These are phyloP conservation scores for Engystomops pustulosus DNA, from an alignment of 2,113 vertebrate genomes.

Conservation along the genomic window DNA sequence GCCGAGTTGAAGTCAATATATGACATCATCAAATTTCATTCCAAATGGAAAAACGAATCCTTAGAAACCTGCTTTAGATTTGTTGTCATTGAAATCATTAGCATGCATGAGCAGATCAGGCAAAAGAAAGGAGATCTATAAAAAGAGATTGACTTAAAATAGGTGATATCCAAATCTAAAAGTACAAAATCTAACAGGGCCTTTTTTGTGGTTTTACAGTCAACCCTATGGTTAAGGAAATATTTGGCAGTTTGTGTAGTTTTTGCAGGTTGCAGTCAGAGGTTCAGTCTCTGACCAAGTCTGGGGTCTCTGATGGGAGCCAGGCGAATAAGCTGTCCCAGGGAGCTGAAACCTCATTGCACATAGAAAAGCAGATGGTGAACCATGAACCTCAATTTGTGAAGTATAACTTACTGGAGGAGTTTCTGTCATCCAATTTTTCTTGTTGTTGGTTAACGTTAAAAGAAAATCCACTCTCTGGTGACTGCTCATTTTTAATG, in stretches of 20 bases:
- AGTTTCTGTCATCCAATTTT: background rate
- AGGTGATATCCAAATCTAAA: background rate
- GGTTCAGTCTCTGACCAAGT: conserved; percentile 1
- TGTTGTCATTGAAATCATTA: conserved; percentile 49
- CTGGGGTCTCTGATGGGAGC: conserved; percentile 4
- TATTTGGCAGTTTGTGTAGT: conserved; percentile 25
- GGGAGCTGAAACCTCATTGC: conserved; percentile 16
- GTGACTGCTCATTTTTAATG: background rate
- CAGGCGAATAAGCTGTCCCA: background rate
- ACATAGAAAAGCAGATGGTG: conserved; percentile 2
- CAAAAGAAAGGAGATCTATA: conserved; percentile 22
- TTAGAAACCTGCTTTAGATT: conserved; percentile 32
- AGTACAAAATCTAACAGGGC: background rate
- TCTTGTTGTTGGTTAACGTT: background rate
- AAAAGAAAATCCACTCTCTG: conserved; percentile 1
- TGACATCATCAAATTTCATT: conserved; percentile 33
- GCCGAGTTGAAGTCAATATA: conserved; percentile 28
- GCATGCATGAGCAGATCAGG: background rate
- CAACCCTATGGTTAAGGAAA: background rate
- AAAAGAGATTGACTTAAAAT: conserved; percentile 1
- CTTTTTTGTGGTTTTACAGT: conserved; percentile 27
- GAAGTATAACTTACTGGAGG: conserved; percentile 6
- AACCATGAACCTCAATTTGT: conserved; percentile 30
- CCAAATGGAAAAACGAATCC: conserved; percentile 35
- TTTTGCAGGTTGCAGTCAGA: conserved; percentile 25